Evolutionary conservation across 2,113 vertebrate genomes (phyloP).

Genomic region (Ptilorrhoa leucosticta): DNA sequence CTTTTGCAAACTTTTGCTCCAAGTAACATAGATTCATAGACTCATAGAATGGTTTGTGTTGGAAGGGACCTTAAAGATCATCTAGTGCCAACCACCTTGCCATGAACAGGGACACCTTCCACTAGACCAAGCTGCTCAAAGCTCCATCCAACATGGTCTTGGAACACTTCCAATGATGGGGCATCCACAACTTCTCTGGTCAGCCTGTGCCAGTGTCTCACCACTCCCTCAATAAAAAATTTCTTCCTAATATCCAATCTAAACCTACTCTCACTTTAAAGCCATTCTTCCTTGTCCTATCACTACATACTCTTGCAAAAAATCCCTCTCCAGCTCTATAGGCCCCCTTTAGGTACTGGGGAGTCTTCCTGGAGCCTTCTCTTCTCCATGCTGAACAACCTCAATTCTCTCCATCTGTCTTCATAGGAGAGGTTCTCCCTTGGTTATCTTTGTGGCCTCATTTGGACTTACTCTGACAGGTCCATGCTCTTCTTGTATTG

Average conservation of each 20-base stretch:
- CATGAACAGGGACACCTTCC: background rate
- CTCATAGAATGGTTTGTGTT: background rate
- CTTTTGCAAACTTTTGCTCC: background rate
- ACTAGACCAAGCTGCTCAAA: background rate
- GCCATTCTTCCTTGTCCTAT: background rate
- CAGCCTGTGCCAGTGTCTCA: background rate
- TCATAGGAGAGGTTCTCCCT: background rate
- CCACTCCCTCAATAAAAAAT: background rate
- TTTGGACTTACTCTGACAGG: background rate
- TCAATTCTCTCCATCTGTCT: background rate
- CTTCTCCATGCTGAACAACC: background rate
- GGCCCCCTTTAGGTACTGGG: background rate
- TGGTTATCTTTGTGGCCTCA: background rate
- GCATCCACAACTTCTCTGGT: background rate
- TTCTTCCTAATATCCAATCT: background rate
- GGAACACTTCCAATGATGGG: background rate
- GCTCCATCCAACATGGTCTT: fast-evolving
- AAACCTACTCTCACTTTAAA: background rate
- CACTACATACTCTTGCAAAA: background rate
- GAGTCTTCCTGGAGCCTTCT: background rate
- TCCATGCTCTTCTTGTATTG: background rate
- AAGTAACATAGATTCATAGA: background rate
- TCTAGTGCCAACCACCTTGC: too few species aligned
- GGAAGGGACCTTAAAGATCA: background rate
- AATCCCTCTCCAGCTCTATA: background rate